Base-by-base conservation (phyloP, 2,888 invertebrate species). In the Eupelmus urozonus region DNA sequence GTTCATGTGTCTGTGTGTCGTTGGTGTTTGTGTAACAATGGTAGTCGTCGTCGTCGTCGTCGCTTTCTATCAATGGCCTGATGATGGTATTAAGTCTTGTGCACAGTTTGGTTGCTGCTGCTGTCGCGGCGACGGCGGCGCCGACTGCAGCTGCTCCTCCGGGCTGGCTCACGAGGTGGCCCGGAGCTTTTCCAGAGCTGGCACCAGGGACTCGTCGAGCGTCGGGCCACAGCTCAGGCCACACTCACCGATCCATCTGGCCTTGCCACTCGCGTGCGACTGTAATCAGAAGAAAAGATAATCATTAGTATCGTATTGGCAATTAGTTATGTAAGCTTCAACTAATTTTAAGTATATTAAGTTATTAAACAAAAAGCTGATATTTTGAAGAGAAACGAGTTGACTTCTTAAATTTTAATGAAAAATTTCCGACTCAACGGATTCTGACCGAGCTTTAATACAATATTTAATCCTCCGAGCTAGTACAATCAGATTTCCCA, bases 241-340 rank as follows among this genome's bases (percentile, higher is more conserved):
- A 86, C 95, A 95, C 81, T 93, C 92, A 62, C 95, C 95, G 85
- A 92, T 91, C 94, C 94, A 95, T 84, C 93, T 92, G 80, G 94
- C 94, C 89, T 94, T 94, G 80, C 93, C 92, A 85, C 92, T 92
- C 71, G 94, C 92, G 88, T 94, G 94, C 62, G 94, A 94, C 94
- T 94, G 90, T 75, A 92, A 91, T 45, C 2, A 45, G 2, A 45
- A 45, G 13, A 45, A 45, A 45, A 45, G 2, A 7, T 9, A 45
- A 45, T 9, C 2, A 45, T 34, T 34, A 34, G 9, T 34, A 34
- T 5, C 34, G 34, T 34, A 34, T 5, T 34, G 34, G 34, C n/a
- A n/a, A n/a, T n/a, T n/a, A n/a, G n/a, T n/a, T n/a, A n/a, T n/a
- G n/a, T n/a, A n/a, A n/a, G n/a, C n/a, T n/a, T n/a, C n/a, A n/a